Base-by-base conservation (phyloP, 2,888 invertebrate genomes). In the Campoletis raptor region DNA sequence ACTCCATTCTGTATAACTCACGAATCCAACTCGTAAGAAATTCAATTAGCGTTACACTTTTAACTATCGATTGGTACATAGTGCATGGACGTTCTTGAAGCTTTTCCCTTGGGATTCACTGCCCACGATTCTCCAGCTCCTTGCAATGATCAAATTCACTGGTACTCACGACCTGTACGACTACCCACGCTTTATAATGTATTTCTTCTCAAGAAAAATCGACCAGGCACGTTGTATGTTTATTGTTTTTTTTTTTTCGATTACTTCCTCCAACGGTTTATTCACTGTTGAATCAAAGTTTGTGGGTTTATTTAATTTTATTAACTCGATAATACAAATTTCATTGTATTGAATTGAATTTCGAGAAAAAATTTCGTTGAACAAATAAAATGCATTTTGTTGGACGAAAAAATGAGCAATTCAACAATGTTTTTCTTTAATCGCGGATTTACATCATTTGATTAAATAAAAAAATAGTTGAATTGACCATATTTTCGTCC, bases 121-220 rank as follows among this genome's bases (percentile, higher is more conserved):
- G 67, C 24, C 37, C 36, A 24, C 37, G 24, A 24, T 74, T 78
- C 24, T 66, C 24, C 36, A 40, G 48, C 48, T 67, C 24, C 6
- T 42, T 67, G 18, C 52, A 8, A 54, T 40, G 52, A 78, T 67
- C 24, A 78, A 70, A 78, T 67, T 67, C 67, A 45, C 12, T 24
- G n/a, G 18, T 52, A 18, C 42, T 40, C n/a, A n/a, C n/a, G n/a
- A 24, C 37, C 73, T 48, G 21, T 37, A 21, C 52, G 52, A 30
- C 81, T n/a, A 36, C 80, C 85, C 85, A 80, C 76, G 76, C 73
- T 76, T 76, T 24, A 81, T 64, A 30, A 21, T 15, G 24, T 57
- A 30, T 85, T 76, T 74, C 66, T 61, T 76, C 61, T 76, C 70
- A 15, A 24, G 21, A n/a, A 52, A 45, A 72, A 74, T 64, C 76